Evolutionary conservation across 1,140 invertebrate genomes (phyloP), one percentile per base, ranked within the genome.

Genomic region (Heliconius melpomene): DNA sequence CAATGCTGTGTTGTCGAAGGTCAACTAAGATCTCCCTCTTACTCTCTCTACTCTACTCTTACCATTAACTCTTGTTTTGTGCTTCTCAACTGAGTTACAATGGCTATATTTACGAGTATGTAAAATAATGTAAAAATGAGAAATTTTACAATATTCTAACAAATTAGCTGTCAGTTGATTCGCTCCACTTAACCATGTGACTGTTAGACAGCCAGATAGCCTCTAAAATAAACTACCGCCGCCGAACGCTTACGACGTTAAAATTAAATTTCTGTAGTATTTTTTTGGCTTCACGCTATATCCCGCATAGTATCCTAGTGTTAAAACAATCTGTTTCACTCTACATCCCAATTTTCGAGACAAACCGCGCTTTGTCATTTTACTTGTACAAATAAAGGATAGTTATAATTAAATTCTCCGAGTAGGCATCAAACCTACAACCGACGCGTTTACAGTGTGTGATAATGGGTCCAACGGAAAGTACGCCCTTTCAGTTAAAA

Each of bases 161-260:
- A 66, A 66, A 73, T 74, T 29, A 50, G 9, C 29, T 76, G 74
- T 81, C 80, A 81, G 70, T 71, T 74, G 50, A 75, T 75, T 81
- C 80, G 80, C 80, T 74, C 29, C 80, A 81, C 50, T 78, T 40
- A 50, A 78, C 57, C 80, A 75, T 78, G 32, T 32, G 50, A 81
- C 60, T 74, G 16, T 40, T 54, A 23, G 29, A 26, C 16, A 16
- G 54, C 36, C 40, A 23, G 29, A 26, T n/a, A 16, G 54, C 36
- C 40, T 40, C 71, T 60, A 72, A 72, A 78, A 73, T 73, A 78
- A 72, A 71, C 26, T 40, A 38, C 23, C 5, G 20, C 54, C 7
- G n/a, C 16, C 16, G 7, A 52, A 57, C 54, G n/a, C n/a, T 23
- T 57, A n/a, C 20, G 54, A 57, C 7, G 9, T 57, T 57, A 57